Evolutionary conservation across 2,113 vertebrate genomes (phyloP), one percentile per base, ranked within the genome.

Genomic region (Ceyx margarethae): DNA sequence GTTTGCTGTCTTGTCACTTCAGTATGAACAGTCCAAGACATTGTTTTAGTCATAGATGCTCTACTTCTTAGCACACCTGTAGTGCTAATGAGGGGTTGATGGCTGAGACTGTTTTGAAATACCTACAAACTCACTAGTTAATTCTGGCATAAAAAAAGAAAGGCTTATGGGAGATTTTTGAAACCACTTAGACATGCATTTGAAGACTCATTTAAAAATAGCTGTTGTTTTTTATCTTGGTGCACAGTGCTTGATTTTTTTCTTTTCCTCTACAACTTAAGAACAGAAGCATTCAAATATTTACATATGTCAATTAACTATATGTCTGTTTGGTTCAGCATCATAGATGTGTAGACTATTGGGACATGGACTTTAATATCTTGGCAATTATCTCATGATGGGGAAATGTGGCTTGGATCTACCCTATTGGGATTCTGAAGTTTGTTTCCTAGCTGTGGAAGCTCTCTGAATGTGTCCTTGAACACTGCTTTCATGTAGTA

Each of bases 321-420:
- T 16, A 12, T 51, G 33, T 69, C 37, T 80, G 37, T 81, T 26
- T 56, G 33, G 50, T 79, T 85, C 40, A n/a, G 15, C 33, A 80
- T 77, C 6, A 1, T 48, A 6, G 28, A 23, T 29, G 11, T 0
- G 0, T 45, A 25, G 22, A 14, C 26, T 64, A 83, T 23, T 17
- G 35, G 61, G 56, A 35, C 18, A 14, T 0, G 3, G 20, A 48
- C 18, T 57, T 42, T 19, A 73, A 89, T 74, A 64, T 48, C 13
- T 60, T 78, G 43, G 56, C 76, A 81, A 48, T 84, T 62, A 57
- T 67, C 22, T 37, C 60, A 20, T 11, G 43, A 18, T 22, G 75
- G 53, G 7, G 50, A 93, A 87, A 51, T 35, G 48, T 3, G 15
- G 16, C 56, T 72, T 80, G 15, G 23, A 53, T 80, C 82, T 90